Conservation (phyloP, 2,888 invertebrate species). For the Tinea trinotella region DNA sequence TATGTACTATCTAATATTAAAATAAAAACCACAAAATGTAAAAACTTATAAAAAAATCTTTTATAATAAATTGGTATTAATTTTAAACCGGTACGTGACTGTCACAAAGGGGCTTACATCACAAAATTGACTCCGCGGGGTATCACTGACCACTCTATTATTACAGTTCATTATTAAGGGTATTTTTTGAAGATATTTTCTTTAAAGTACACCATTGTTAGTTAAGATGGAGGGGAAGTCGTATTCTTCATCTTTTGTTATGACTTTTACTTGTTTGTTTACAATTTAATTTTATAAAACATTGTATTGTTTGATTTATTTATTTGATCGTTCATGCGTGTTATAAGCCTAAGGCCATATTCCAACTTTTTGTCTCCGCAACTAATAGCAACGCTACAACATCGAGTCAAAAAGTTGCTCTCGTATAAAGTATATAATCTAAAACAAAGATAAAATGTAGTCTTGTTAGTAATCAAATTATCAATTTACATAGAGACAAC, state of each 20-base stretch:
- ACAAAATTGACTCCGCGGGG: constrained; percentile 16
- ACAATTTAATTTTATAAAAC: background rate
- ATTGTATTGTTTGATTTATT: background rate
- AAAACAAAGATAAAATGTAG: too few species aligned
- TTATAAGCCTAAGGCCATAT: too few species aligned
- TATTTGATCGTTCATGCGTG: too few species aligned
- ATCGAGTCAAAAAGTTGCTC: too few species aligned
- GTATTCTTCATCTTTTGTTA: background rate
- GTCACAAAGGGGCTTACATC: constrained; percentile 5
- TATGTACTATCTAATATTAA: too few species aligned
- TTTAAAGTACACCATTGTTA: background rate
- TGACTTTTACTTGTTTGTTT: background rate
- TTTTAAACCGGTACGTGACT: constrained; percentile 11
- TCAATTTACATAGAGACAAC: too few species aligned
- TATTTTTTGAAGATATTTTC: background rate
- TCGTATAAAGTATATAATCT: too few species aligned
- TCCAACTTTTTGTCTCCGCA: too few species aligned
- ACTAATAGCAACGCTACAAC: too few species aligned
- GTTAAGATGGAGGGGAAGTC: background rate
- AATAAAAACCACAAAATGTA: too few species aligned
- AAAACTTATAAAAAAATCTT: too few species aligned
- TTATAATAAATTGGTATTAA: background rate
- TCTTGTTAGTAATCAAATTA: too few species aligned
- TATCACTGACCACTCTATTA: constrained; percentile 14
- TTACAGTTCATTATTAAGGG: constrained; percentile 5